Evolutionary conservation across 2,888 invertebrate species (phyloP), one percentile per base, ranked within the genome.

Genomic region (Ectropis crepuscularia): DNA sequence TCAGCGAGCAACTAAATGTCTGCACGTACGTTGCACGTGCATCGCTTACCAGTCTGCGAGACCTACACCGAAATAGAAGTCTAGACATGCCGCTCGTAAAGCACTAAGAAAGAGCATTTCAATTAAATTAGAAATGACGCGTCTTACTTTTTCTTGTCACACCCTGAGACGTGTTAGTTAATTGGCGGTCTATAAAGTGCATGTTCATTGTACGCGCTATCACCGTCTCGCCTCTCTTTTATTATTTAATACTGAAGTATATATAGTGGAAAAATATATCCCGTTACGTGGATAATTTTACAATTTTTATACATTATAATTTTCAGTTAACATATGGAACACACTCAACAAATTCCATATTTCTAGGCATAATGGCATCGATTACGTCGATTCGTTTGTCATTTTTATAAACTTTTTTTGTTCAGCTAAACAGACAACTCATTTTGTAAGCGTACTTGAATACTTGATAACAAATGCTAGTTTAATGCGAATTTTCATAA

Each of bases 21-120:
- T 72, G 67, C 74, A 74, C 66, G 71, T 67, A 67, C 47, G 54
- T 41, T 70, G 71, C 72, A 70, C 70, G 67, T 70, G 69, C 72
- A 72, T 62, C 63, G 69, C 66, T 62, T 67, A 64, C 65, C 53
- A 67, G 65, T 65, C 70, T 68, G 63, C 65, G 63, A 64, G 64
- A 70, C 66, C 63, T 69, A 69, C 55, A 69, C 70, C 50, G 48
- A 69, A 70, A 72, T 70, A 72, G 67, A 70, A 67, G 69, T 73
- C 71, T 73, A 72, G 70, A 73, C 67, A 57, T 57, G 61, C 50
- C 48, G 57, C 61, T 65, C 66, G 58, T 69, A 68, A 69, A 68
- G 53, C 66, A 64, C 48, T 60, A 61, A 59, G 65, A 69, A 70
- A 70, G 55, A 69, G 63, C 51, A 68, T 69, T 68, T 55, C 61